These are phyloP conservation scores for Fragum sueziense DNA, from an alignment of 2,888 invertebrate genomes.

Conservation along the genomic window DNA sequence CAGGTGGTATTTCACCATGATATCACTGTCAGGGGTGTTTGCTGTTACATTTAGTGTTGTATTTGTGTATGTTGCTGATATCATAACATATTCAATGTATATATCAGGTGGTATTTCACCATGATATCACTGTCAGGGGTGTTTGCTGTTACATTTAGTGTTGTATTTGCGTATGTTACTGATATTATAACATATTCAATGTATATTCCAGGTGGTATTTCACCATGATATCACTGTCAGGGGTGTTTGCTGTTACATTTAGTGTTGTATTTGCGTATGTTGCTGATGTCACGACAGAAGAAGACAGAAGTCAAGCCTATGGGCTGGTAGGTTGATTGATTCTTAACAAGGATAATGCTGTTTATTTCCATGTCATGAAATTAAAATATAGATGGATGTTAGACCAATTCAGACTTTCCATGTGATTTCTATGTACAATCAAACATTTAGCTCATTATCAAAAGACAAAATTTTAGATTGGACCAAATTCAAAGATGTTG, in stretches of 20 bases:
- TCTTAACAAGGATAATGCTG: too few species aligned
- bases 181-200: conserved; percentile 94
- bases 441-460: too few species aligned
- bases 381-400: too few species aligned
- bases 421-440: too few species aligned
- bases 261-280: conserved; percentile 99
- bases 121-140: conserved; percentile 99
- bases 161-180: conserved; percentile 99
- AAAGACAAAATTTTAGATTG: too few species aligned
- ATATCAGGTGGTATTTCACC: conserved; percentile 95
- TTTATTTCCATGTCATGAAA: too few species aligned
- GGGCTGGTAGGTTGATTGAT: conserved; percentile 88
- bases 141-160: conserved; percentile 99
- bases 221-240: conserved; percentile 99
- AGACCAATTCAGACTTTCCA: too few species aligned
- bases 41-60: conserved; percentile 99
- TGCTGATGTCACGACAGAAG: conserved; percentile 98
- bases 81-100: conserved; percentile 87
- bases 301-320: conserved; percentile 96
- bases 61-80: conserved; percentile 99
- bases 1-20: conserved; percentile 99
- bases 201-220: conserved; percentile 92
- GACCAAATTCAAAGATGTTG: too few species aligned
- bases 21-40: conserved; percentile 99
- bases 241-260: conserved; percentile 99